Evolutionary conservation across 2,888 invertebrate genomes (phyloP), one percentile per base, ranked within the genome.

Genomic region (Dryadula phaetusa): DNA sequence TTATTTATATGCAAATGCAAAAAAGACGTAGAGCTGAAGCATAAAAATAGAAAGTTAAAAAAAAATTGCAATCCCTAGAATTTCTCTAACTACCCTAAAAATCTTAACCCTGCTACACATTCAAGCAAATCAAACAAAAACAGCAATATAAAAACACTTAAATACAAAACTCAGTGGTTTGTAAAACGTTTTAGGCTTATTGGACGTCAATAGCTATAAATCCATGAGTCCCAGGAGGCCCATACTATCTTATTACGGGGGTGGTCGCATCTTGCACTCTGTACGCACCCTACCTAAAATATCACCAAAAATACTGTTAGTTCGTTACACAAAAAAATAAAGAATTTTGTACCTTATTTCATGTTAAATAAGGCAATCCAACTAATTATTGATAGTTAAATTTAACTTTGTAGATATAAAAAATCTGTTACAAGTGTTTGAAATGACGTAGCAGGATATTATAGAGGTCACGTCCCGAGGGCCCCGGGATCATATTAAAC

Each of bases 341-440:
- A 32, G 64, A 0, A 83, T 75, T 71, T 60, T 77, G 2, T 67
- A 72, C 76, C 72, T 70, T 84, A 77, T 60, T 0, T 0, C 44
- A 0, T 2, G 28, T 40, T 0, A 0, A 0, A 34, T 76, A 79
- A 76, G 72, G 62, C 58, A 22, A 7, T 18, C 34, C 7, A 54
- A 3, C 4, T 16, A 14, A 22, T 37, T 18, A 58, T 62, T 62
- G 28, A n/a, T 28, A 58, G 25, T 67, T 34, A 69, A 63, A 62
- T 54, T 56, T 62, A 75, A 74, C 62, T 69, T 78, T 72, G 77
- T 74, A 70, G 72, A 71, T 78, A 82, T 83, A 85, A 88, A n/a
- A 88, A 90, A 90, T 90, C 89, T 81, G 87, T 87, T 81, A 83
- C 82, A 83, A 85, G 85, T 83, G 85, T 86, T 86, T 81, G 79